These are phyloP conservation scores for Scaeva pyrastri DNA, from an alignment of 2,888 invertebrate genomes.

Conservation along the genomic window DNA sequence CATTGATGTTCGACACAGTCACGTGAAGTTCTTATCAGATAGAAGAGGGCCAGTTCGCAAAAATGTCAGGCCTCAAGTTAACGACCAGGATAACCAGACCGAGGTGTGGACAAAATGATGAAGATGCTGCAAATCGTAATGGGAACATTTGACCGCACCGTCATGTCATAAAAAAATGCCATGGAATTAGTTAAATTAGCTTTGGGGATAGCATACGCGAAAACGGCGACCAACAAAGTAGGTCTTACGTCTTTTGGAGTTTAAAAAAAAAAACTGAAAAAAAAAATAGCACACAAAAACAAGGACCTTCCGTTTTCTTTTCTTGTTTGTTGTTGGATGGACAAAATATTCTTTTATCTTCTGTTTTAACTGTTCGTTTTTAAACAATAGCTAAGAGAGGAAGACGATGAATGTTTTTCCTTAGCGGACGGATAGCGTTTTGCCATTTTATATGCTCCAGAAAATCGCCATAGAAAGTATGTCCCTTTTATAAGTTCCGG, in stretches of 20 bases:
- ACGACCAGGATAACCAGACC: constrained; percentile 34
- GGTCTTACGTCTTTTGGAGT: constrained; percentile 33
- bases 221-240: constrained; percentile 14
- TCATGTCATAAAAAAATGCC: constrained; percentile 58
- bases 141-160: constrained; percentile 66
- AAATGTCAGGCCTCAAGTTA: constrained; percentile 41
- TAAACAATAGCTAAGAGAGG: constrained; percentile 53
- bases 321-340: constrained; percentile 1
- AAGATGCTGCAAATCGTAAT: constrained; percentile 64
- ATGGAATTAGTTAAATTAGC: constrained; percentile 60
- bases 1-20: constrained; percentile 70
- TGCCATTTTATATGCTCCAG: constrained; percentile 72
- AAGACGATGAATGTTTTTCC: constrained; percentile 45
- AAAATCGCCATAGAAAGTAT: constrained; percentile 65
- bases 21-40: constrained; percentile 73
- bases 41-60: constrained; percentile 31
- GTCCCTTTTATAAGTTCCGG: constrained; percentile 54
- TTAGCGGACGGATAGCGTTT: constrained; percentile 60
- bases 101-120: constrained; percentile 73
- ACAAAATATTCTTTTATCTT: constrained; percentile 29
- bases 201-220: constrained; percentile 13
- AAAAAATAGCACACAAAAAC: constrained; percentile 7
- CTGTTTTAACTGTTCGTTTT: constrained; percentile 34
- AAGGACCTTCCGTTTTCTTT: constrained; percentile 52
- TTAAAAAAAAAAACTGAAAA: neutral